phyloP scores from a whole-genome alignment of 2,113 vertebrate genomes.

The Dolichallabes microphthalmus region DNA sequence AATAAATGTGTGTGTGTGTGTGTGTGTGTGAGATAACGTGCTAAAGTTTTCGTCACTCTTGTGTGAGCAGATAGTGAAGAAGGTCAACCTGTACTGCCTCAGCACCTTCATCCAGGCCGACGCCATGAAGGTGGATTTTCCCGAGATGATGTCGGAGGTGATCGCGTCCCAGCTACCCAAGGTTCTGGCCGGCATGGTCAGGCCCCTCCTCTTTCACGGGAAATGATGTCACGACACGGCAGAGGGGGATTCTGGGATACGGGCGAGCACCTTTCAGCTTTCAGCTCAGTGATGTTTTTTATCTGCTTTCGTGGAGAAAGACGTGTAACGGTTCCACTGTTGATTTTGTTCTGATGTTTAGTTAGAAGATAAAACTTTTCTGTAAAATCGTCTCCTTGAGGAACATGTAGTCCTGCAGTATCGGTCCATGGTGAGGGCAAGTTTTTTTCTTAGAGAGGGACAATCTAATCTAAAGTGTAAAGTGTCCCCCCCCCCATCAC shows the following conservation, averaged over 20 bases:
- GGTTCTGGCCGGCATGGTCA: conserved; percentile 97
- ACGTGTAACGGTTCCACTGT: not conserved
- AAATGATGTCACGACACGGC: conserved; percentile 72
- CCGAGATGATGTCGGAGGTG: conserved; percentile 99
- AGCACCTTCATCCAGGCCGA: conserved; percentile 97
- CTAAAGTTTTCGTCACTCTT: conserved; percentile 32
- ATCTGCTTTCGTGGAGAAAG: not conserved
- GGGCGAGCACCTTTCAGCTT: not conserved
- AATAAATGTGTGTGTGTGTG: not conserved
- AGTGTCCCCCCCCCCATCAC: too few relatives aligned
- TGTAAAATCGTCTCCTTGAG: not conserved
- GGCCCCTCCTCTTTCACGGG: conserved; percentile 91
- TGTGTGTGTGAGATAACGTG: not conserved
- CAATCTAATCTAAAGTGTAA: too few relatives aligned
- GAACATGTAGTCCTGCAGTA: not conserved
- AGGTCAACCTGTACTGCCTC: conserved; percentile 94
- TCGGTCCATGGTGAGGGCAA: not conserved
- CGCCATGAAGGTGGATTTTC: conserved; percentile 91
- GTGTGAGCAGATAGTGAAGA: conserved; percentile 88
- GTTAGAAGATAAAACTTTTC: not conserved
- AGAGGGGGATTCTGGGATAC: conserved; percentile 40
- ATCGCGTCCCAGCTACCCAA: conserved; percentile 95
- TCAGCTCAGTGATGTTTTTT: not conserved
- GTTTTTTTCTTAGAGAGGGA: too few relatives aligned
- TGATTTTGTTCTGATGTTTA: conserved; percentile 14